Evolutionary conservation across 2,113 vertebrate genomes (phyloP).

Genomic region (Crocuta crocuta): DNA sequence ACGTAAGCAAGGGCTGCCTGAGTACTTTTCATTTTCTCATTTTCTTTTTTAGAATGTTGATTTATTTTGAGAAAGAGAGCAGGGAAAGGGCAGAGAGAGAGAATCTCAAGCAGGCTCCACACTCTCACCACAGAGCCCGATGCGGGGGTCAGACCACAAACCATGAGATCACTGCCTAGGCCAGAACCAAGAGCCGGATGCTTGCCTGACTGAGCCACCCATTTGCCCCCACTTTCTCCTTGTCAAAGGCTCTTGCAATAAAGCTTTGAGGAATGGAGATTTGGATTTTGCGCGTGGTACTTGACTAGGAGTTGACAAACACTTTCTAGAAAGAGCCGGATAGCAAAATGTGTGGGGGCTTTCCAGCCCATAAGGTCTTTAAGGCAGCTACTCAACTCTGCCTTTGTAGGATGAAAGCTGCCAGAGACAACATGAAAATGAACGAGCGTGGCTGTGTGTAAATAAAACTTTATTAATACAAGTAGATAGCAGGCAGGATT

Average conservation of each 20-base stretch:
- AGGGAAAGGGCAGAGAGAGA: too few relatives aligned
- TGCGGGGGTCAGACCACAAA: too few relatives aligned
- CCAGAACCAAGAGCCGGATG: too few relatives aligned
- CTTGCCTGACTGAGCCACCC: too few relatives aligned
- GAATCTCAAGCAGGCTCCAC: too few relatives aligned
- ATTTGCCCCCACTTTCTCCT: not conserved
- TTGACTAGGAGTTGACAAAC: not conserved
- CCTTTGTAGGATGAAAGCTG: not conserved
- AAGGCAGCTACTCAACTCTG: not conserved
- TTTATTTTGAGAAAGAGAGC: too few relatives aligned
- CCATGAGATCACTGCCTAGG: too few relatives aligned
- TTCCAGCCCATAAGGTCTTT: not conserved
- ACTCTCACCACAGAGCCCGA: too few relatives aligned
- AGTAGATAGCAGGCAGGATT: fast-evolving
- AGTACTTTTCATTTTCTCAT: not conserved
- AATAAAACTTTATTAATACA: slow-evolving; percentile 37
- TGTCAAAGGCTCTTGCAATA: not conserved
- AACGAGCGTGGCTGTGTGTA: not conserved
- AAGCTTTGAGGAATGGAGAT: not conserved
- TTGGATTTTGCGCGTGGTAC: not conserved
- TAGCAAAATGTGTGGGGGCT: not conserved
- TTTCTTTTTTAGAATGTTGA: too few relatives aligned
- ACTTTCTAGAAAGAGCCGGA: not conserved
- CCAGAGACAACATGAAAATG: not conserved
- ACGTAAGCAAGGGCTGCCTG: not conserved